A percentile compares a stretch with the other conserved stretches of the same genome.
phyloP scores from a whole-genome alignment of 2,888 invertebrate species.

The Incurvaria masculella region DNA sequence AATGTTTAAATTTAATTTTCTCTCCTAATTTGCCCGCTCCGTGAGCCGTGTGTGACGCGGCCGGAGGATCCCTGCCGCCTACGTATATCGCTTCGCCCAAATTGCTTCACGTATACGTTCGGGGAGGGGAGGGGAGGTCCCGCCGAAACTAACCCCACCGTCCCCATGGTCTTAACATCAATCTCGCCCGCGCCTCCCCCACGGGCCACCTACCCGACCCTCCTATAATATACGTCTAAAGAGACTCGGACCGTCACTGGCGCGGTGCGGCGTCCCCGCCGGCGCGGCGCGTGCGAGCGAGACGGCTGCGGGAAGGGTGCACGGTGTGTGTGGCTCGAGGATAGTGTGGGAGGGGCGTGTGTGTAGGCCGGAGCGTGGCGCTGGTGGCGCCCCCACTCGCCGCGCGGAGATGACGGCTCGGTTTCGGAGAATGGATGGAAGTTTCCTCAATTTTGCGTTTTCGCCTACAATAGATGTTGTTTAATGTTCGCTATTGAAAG shows the following conservation, averaged over 20 bases:
- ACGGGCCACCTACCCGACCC: constrained; percentile 47
- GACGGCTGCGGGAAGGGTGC: no score
- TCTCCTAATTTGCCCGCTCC: constrained; percentile 47
- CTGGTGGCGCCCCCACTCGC: background rate
- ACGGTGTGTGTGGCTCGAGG: no score
- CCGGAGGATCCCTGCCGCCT: constrained; percentile 27
- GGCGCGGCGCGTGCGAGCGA: no score
- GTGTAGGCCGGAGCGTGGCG: no score
- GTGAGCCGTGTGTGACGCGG: constrained; percentile 35
- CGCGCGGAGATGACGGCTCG: constrained; percentile 15
- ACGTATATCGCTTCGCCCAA: constrained; percentile 27
- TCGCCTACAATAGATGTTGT: constrained; percentile 54
- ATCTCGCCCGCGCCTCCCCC: constrained; percentile 47
- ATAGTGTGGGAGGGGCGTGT: no score
- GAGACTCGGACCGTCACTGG: constrained; percentile 52
- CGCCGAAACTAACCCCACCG: constrained; percentile 48
- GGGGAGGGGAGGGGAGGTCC: constrained; percentile 25
- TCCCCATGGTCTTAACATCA: constrained; percentile 35
- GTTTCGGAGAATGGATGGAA: constrained; percentile 52
- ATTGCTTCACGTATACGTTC: constrained; percentile 47
- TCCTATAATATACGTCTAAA: constrained; percentile 56
- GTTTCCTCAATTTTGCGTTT: constrained; percentile 58
- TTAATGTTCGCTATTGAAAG: constrained; percentile 37
- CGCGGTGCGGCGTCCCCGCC: constrained; percentile 23
- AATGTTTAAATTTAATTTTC: constrained; percentile 53